Base-by-base conservation (phyloP, 1,140 invertebrate genomes). In the Lepidurus packardi region DNA sequence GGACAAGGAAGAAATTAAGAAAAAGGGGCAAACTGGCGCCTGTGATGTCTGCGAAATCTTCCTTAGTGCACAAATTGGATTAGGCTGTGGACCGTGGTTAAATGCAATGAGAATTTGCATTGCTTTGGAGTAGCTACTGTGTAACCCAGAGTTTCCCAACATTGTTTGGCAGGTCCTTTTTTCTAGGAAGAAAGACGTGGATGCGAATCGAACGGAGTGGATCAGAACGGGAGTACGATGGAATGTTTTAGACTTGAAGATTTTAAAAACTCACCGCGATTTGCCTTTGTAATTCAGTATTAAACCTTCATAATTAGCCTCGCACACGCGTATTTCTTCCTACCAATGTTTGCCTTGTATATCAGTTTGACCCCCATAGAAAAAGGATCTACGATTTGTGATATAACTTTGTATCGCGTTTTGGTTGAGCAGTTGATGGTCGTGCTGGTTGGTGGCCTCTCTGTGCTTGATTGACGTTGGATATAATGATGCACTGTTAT, bases 11-110 rank as follows among this genome's bases (percentile, higher is more conserved):
- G 13, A n/a, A 65, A 65, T 65, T 65, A 4, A 34, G 53, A 65
- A 65, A 21, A 13, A 13, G 21, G 6, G 53, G 16, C 21, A 7
- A n/a, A 65, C 53, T 65, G 53, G 53, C 53, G 53, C 53, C 53
- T 65, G 53, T 65, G 53, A 65, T 65, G 53, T 65, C 53, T 65
- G 53, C 21, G 53, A 65, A 65, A 65, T 65, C 53, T 65, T 65
- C 53, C 53, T 21, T 65, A 65, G 53, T 65, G 53, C 53, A 65
- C 53, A 65, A 65, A 65, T n/a, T 65, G 53, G 34, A 34, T 34
- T 65, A n/a, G 53, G 21, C 45, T 5, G 45, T 10, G 16, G 3
- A 34, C 34, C 34, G 34, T 34, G 34, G 34, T 34, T 34, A 47
- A 47, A 47, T 1, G 53, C 53, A 21, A 65, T 65, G 53, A 65